Evolutionary conservation across 2,113 vertebrate genomes (phyloP).

Genomic region (Gnathonemus longibarbis): DNA sequence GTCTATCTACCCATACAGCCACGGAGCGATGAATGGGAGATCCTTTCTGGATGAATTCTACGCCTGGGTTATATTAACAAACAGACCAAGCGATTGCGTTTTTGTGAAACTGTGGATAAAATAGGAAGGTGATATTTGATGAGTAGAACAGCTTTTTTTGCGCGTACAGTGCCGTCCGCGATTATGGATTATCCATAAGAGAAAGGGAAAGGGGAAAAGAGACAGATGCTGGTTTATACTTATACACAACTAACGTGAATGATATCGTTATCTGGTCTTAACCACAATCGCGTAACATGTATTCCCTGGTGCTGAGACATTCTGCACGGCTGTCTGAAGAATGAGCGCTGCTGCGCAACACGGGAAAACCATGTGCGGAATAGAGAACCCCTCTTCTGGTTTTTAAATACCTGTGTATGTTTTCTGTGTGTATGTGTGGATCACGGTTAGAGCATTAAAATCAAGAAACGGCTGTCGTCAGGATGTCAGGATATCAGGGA

Average conservation of each 20-base stretch:
- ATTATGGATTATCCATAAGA: conserved; percentile 3
- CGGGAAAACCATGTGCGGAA: conserved; percentile 18
- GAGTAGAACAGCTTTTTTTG: background rate
- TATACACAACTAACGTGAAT: background rate
- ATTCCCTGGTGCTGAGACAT: background rate
- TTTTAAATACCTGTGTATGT: background rate
- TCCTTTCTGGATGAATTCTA: background rate
- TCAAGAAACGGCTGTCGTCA: conserved; percentile 20
- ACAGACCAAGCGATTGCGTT: background rate
- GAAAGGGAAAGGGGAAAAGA: background rate
- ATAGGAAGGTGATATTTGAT: background rate
- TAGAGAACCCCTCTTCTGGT: background rate
- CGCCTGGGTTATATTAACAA: background rate
- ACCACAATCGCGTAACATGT: background rate
- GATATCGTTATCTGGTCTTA: background rate
- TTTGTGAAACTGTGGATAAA: background rate
- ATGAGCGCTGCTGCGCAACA: conserved; percentile 15
- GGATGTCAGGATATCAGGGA: conserved; percentile 29
- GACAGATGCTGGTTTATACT: background rate
- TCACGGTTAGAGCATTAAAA: background rate
- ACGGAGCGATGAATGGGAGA: background rate
- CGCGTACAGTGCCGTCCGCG: background rate
- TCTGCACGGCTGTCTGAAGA: conserved; percentile 14
- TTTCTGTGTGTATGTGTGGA: background rate
- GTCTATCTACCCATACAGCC: background rate